A percentile compares a stretch with the other conserved stretches of the same genome.
Evolutionary conservation across 2,888 invertebrate genomes (phyloP).

Genomic region (Scaptomyza tumidula): DNA sequence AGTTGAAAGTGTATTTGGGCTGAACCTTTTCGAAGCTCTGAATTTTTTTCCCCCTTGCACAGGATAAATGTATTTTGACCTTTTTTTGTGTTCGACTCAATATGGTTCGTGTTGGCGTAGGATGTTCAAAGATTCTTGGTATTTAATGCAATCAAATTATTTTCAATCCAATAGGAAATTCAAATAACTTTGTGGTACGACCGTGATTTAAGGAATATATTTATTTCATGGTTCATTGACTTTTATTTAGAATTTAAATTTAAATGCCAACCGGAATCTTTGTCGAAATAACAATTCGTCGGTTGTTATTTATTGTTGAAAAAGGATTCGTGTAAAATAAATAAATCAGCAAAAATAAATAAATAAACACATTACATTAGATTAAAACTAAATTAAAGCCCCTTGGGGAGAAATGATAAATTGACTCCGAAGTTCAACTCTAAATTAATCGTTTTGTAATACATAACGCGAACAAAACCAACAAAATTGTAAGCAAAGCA

Average conservation of each 20-base stretch:
- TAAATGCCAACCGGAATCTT: background rate
- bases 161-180: slow-evolving; percentile 1
- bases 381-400: slow-evolving; percentile 3
- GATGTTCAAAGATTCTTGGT: background rate
- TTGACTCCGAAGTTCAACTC: slow-evolving; percentile 1
- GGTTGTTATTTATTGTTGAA: too few relatives aligned
- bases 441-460: slow-evolving; percentile 35
- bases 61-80: slow-evolving; percentile 19
- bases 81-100: slow-evolving; percentile 9
- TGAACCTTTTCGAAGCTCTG: slow-evolving; percentile 8
- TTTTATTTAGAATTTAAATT: background rate
- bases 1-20: slow-evolving; percentile 21
- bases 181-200: background rate
- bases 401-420: slow-evolving; percentile 1
- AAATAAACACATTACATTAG: background rate
- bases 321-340: background rate
- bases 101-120: slow-evolving; percentile 18
- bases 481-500: slow-evolving; percentile 5
- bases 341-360: background rate
- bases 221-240: background rate
- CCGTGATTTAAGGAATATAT: background rate
- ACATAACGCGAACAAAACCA: slow-evolving; percentile 16
- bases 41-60: background rate
- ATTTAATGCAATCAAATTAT: slow-evolving; percentile 9
- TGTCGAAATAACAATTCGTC: background rate